Evolutionary conservation across 2,888 invertebrate species (phyloP).

Genomic region (Trachelus troglodyta): DNA sequence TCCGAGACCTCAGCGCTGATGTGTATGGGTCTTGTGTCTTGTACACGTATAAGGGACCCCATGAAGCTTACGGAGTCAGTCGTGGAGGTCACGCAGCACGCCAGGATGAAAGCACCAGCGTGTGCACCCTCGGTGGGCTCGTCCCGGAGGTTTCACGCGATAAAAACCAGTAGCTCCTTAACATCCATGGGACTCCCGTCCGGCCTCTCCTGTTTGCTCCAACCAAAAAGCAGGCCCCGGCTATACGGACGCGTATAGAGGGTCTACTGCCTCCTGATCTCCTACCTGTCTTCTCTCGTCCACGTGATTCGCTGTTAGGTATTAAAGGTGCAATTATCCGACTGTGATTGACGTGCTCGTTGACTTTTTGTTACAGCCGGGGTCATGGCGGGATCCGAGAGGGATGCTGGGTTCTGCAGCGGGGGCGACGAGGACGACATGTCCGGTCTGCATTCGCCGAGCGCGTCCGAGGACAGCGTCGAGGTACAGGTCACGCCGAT

Average conservation of each 20-base stretch:
- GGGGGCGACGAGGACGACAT: conserved; percentile 76
- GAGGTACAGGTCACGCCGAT: conserved; percentile 74
- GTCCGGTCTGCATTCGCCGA: conserved; percentile 71
- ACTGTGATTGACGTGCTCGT: conserved; percentile 22
- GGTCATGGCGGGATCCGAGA: conserved; percentile 68
- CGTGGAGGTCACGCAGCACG: conserved; percentile 10
- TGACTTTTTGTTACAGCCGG: conserved; percentile 68
- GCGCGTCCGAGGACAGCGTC: conserved; percentile 75
- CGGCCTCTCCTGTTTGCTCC: not conserved
- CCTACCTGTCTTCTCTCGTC: not conserved
- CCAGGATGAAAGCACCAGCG: conserved; percentile 16
- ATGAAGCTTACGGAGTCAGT: not conserved
- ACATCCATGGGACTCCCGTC: conserved; percentile 22
- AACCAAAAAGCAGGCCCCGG: not conserved
- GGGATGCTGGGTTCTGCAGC: conserved; percentile 80
- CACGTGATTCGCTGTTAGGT: conserved; percentile 21
- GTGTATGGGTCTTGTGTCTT: not conserved
- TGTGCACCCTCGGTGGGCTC: conserved; percentile 27
- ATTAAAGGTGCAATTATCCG: conserved; percentile 20
- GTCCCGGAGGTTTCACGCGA: conserved; percentile 35
- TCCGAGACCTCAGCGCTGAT: not conserved
- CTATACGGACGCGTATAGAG: not conserved
- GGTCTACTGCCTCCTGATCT: not conserved
- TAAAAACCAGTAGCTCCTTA: conserved; percentile 39
- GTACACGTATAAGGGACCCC: not conserved